Base-by-base conservation (phyloP, 2,797 vertebrate genomes). In the Chaetodon trifasciatus region DNA sequence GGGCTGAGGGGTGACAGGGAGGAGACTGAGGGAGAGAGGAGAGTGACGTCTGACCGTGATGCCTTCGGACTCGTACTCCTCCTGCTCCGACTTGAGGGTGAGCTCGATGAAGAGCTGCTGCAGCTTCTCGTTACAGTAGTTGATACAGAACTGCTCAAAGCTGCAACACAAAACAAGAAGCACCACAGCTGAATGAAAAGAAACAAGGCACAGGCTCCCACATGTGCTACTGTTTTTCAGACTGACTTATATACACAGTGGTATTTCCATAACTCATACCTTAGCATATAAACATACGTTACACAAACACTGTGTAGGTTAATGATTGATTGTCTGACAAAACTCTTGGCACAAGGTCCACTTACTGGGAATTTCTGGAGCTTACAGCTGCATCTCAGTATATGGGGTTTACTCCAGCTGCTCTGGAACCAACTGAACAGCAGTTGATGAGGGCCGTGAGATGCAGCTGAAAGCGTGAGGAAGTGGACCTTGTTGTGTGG, bases 111-210 rank as follows among this genome's bases (percentile, higher is more conserved):
- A 99, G 56, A 99, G 97, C 90, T 99, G 98, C 94, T 99, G 98
- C 72, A 99, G 93, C 77, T 99, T 99, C 91, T 99, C 98, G 0
- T 99, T 99, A 82, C 98, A 99, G 70, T 99, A 99, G 93, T 99
- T 99, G 91, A 99, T 99, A 81, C 98, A 99, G 89, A 99, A 99
- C 86, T 99, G 98, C 92, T 99, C 98, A 66, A 99, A 99, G 94
- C 98, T 99, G 90, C 37, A 82, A 85, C 37, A 78, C 35, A 89
- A 47, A 69, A 58, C 46, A 79, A 5, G 1, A 42, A 5, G 67
- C 50, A 55, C n/a, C 52, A 16, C 0, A 39, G 39, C 6, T 24
- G 3, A 42, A 16, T 23, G 16, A 35, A 44, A 23, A 40, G 24
- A 64, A 66, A 46, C 28, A n/a, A 50, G 15, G 12, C n/a, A 23